phyloP scores from a whole-genome alignment of 2,113 vertebrate species.

The Nansenia antarctica region DNA sequence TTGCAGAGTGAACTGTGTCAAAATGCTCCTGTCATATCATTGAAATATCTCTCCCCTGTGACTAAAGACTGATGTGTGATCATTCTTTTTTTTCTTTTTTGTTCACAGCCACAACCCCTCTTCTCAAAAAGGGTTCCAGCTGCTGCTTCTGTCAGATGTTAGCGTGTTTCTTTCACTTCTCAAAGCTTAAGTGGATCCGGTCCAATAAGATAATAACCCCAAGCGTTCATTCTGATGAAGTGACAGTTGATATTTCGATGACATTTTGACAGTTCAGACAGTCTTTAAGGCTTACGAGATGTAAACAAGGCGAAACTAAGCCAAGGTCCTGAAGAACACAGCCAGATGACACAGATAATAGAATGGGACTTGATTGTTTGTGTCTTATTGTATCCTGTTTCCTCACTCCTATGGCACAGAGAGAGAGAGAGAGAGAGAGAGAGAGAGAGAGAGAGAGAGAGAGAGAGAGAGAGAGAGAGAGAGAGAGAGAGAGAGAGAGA shows the following conservation, averaged over 20 bases:
- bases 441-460: background rate
- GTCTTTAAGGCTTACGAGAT: conserved; percentile 35
- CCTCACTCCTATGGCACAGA: background rate
- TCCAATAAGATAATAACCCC: conserved; percentile 42
- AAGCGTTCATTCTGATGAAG: conserved; percentile 51
- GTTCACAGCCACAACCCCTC: no score
- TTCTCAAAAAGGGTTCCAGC: conserved; percentile 7
- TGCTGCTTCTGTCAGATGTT: background rate
- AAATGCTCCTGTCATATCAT: no score
- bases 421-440: background rate
- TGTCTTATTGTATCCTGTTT: background rate
- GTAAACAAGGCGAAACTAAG: conserved; percentile 10
- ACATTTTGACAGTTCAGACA: conserved; percentile 32
- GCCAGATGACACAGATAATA: background rate
- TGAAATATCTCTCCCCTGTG: no score
- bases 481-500: background rate
- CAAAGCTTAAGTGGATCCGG: conserved; percentile 29
- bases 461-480: background rate
- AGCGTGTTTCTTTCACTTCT: conserved; percentile 36
- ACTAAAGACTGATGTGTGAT: no score
- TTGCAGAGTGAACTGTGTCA: no score
- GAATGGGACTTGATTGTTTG: background rate
- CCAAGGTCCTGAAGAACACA: background rate
- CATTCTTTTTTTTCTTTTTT: no score
- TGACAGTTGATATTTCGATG: conserved; percentile 43